These are phyloP conservation scores for Cyphomyrmex costatus DNA, from an alignment of 1,140 invertebrate species.

Conservation along the genomic window DNA sequence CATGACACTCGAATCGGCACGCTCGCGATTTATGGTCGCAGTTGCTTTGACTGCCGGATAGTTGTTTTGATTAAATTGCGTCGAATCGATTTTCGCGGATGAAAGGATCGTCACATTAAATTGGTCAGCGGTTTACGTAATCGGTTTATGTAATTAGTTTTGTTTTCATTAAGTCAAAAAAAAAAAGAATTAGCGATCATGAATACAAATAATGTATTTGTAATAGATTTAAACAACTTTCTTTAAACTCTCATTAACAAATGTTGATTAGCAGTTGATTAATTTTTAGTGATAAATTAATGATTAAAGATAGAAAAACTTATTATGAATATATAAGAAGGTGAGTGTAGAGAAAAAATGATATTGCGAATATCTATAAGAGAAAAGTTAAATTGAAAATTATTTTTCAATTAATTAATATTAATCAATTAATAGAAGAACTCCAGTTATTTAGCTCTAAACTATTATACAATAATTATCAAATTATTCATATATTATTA, in stretches of 20 bases:
- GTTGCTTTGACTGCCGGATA: slow-evolving; percentile 1
- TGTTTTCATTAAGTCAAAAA: background rate
- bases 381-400: too few relatives aligned
- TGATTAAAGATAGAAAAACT: background rate
- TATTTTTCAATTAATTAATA: too few relatives aligned
- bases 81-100: slow-evolving; percentile 20
- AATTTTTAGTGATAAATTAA: background rate
- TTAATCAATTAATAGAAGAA: too few relatives aligned
- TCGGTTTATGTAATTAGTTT: background rate
- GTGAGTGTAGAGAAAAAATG: too few relatives aligned
- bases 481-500: too few relatives aligned
- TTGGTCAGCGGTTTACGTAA: background rate
- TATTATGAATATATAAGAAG: background rate
- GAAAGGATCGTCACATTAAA: background rate
- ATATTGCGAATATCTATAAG: too few relatives aligned
- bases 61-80: slow-evolving; percentile 30
- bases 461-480: too few relatives aligned
- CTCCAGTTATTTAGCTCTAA: too few relatives aligned
- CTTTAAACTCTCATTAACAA: background rate
- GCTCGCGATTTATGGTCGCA: slow-evolving; percentile 29
- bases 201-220: background rate
- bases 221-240: background rate
- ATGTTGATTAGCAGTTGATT: background rate
- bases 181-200: background rate
- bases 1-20: slow-evolving; percentile 36